These are phyloP conservation scores for Theocolax elegans DNA, from an alignment of 1,140 invertebrate genomes.

Conservation along the genomic window DNA sequence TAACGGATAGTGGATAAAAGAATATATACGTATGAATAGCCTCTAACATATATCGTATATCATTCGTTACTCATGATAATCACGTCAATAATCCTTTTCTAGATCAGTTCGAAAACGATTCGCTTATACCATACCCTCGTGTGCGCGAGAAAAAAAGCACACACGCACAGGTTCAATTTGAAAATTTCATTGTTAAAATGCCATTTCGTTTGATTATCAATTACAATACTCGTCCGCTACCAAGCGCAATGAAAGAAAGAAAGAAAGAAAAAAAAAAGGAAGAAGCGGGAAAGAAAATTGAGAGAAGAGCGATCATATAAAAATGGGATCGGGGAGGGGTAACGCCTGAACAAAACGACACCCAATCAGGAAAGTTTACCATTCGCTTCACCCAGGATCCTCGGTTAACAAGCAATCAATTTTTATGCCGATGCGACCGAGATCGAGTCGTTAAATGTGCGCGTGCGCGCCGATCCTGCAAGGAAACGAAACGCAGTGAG, in stretches of 20 bases:
- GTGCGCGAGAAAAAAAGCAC: neutral
- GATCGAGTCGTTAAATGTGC: neutral
- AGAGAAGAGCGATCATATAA: neutral
- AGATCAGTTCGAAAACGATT: no score
- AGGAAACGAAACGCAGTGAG: slow-evolving; percentile 36
- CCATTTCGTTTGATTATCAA: slow-evolving; percentile 15
- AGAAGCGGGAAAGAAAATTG: neutral
- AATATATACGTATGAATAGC: no score
- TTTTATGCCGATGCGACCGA: slow-evolving; percentile 40
- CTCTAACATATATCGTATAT: no score
- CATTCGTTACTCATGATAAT: no score
- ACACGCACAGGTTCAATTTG: neutral
- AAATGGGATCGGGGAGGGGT: slow-evolving; percentile 6
- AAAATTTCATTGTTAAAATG: neutral
- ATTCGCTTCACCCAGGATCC: slow-evolving; percentile 9
- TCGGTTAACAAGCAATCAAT: slow-evolving; percentile 43
- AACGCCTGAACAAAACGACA: slow-evolving; percentile 3
- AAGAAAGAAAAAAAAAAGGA: neutral
- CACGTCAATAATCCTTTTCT: no score
- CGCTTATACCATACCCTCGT: no score
- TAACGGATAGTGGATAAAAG: no score
- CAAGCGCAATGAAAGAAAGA: neutral
- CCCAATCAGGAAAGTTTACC: slow-evolving; percentile 30
- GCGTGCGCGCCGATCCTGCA: slow-evolving; percentile 18
- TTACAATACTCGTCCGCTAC: neutral